A percentile compares a stretch with the other conserved stretches of the same genome.
Evolutionary conservation across 2,797 vertebrate species (phyloP).

Genomic region (Liasis olivaceus): DNA sequence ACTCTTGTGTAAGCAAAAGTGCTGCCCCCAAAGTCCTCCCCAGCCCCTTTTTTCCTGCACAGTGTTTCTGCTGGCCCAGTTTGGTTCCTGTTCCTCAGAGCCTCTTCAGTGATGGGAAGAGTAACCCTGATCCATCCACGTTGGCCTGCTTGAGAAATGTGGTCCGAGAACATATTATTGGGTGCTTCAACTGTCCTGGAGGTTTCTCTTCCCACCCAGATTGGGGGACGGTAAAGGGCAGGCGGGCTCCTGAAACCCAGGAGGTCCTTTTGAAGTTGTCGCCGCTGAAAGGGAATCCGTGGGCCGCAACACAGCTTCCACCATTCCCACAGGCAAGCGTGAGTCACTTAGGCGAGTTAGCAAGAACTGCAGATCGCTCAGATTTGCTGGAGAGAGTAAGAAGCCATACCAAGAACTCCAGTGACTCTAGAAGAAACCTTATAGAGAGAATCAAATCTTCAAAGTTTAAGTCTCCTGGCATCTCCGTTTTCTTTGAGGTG

Average conservation of each 20-base stretch:
- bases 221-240: not conserved
- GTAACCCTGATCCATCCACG: too few relatives aligned
- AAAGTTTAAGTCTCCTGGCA: not conserved
- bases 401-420: not conserved
- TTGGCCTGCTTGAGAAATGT: not conserved
- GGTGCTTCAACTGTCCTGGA: not conserved
- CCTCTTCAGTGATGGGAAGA: not conserved
- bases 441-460: not conserved
- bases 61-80: not conserved
- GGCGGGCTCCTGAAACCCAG: not conserved
- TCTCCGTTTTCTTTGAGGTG: not conserved
- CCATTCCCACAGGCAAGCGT: not conserved
- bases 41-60: not conserved
- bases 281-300: not conserved
- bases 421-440: not conserved
- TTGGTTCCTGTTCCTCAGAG: not conserved
- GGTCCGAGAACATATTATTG: not conserved
- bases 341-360: not conserved
- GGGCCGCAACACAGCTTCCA: not conserved
- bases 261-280: not conserved
- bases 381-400: not conserved
- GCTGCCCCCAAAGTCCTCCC: not conserved
- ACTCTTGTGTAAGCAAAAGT: not conserved
- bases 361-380: not conserved
- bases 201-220: not conserved